These are phyloP conservation scores for Synanceia verrucosa DNA, from an alignment of 2,797 vertebrate species.

Conservation along the genomic window DNA sequence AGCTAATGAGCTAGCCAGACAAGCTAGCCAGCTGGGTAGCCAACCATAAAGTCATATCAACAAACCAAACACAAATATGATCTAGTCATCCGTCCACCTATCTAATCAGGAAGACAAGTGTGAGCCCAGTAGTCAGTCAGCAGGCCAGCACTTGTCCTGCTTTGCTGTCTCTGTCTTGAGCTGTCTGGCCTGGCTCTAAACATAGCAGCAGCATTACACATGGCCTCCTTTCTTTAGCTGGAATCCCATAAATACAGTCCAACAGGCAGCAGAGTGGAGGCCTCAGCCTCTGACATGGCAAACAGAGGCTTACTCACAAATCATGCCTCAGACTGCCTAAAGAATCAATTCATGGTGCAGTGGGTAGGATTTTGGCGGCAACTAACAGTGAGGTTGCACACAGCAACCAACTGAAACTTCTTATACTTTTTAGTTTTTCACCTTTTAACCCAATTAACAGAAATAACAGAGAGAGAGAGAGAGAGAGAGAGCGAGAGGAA, in stretches of 20 bases:
- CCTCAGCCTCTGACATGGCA: not conserved
- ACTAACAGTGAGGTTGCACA: not conserved
- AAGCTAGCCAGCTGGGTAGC: no score
- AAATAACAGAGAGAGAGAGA: no score
- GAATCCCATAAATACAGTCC: slow-evolving; percentile 21
- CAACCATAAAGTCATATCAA: slow-evolving; percentile 6
- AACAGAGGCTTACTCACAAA: not conserved
- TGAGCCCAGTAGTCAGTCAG: slow-evolving; percentile 3
- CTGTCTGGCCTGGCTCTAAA: slow-evolving; percentile 18
- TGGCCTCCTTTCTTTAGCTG: slow-evolving; percentile 29
- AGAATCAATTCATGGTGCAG: not conserved
- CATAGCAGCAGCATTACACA: slow-evolving; percentile 38
- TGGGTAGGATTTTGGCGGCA: not conserved
- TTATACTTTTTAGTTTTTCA: no score
- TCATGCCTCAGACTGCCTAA: not conserved
- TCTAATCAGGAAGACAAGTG: not conserved
- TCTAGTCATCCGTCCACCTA: not conserved
- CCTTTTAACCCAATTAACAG: no score
- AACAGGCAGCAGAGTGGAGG: not conserved
- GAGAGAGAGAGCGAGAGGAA: no score
- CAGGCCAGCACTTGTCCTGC: slow-evolving; percentile 11
- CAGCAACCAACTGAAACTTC: not conserved
- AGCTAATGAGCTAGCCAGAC: no score
- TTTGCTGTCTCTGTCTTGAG: slow-evolving; percentile 12
- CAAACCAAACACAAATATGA: not conserved